phyloP scores from a whole-genome alignment of 1,140 invertebrate genomes.

The Drosophila novamexicana region DNA sequence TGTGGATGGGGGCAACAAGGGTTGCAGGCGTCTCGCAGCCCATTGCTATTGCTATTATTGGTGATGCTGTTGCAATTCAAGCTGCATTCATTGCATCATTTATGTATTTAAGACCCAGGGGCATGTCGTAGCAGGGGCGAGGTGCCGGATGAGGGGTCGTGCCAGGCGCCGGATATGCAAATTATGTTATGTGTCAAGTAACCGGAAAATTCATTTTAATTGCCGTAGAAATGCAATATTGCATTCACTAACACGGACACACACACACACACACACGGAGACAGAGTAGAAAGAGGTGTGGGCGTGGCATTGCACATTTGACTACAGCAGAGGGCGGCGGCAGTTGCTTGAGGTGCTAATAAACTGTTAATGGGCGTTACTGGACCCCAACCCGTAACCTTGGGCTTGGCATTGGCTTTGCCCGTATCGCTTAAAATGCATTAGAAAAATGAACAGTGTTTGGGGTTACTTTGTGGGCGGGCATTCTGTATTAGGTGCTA shows the following conservation, averaged over 20 bases:
- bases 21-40: constrained; percentile 64
- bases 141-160: constrained; percentile 1
- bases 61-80: constrained; percentile 43
- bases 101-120: constrained; percentile 59
- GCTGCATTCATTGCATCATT: constrained; percentile 65
- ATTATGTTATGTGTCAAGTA: constrained; percentile 84
- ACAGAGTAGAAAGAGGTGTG: neutral
- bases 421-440: constrained; percentile 41
- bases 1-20: constrained; percentile 8
- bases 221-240: constrained; percentile 80
- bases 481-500: constrained; percentile 4
- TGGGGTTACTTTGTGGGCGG: neutral
- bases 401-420: constrained; percentile 1
- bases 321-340: neutral
- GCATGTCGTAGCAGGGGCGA: constrained; percentile 2
- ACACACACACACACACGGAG: neutral
- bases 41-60: constrained; percentile 34
- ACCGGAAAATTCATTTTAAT: constrained; percentile 84
- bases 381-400: too few relatives aligned
- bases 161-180: constrained; percentile 67
- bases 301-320: constrained; percentile 23
- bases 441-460: constrained; percentile 27
- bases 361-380: constrained; percentile 50
- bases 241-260: constrained; percentile 35
- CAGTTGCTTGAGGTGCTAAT: constrained; percentile 52